Evolutionary conservation across 2,888 invertebrate genomes (phyloP).

Genomic region (Cephonodes hylas): DNA sequence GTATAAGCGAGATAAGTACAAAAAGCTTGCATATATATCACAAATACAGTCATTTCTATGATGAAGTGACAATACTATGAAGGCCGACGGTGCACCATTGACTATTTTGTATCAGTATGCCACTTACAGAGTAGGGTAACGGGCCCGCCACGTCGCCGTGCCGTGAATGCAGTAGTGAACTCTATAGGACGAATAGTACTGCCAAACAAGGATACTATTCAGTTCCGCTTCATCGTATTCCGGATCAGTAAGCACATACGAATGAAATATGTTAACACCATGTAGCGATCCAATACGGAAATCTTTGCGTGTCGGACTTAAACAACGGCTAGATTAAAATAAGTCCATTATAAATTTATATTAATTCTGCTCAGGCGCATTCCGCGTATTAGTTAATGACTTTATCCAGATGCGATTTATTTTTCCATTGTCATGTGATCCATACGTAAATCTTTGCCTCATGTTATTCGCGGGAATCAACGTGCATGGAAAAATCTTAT

Average conservation of each 20-base stretch:
- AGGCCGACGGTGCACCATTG: conserved; percentile 32
- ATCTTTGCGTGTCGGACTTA: neutral
- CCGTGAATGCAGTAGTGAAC: conserved; percentile 49
- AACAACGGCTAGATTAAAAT: neutral
- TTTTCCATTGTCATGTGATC: neutral
- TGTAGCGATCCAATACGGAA: neutral
- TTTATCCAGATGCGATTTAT: neutral
- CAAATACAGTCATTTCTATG: conserved; percentile 41
- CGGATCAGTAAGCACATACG: conserved; percentile 16
- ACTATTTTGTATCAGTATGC: conserved; percentile 59
- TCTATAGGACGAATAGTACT: conserved; percentile 26
- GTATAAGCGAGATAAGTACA: neutral
- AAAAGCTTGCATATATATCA: conserved; percentile 21
- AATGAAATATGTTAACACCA: neutral
- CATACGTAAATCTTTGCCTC: neutral
- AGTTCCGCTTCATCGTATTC: conserved; percentile 27
- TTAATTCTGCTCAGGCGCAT: neutral
- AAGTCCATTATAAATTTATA: neutral
- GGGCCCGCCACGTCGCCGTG: conserved; percentile 47
- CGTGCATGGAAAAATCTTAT: too few relatives aligned
- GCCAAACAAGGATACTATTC: conserved; percentile 19
- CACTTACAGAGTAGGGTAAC: conserved; percentile 61
- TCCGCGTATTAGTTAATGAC: neutral
- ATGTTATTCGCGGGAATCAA: neutral
- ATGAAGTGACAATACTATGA: conserved; percentile 32